Percentiles rank a stretch among this genome's conserved stretches.
phyloP scores from a whole-genome alignment of 2,113 vertebrate species.

The Xiphias gladius region DNA sequence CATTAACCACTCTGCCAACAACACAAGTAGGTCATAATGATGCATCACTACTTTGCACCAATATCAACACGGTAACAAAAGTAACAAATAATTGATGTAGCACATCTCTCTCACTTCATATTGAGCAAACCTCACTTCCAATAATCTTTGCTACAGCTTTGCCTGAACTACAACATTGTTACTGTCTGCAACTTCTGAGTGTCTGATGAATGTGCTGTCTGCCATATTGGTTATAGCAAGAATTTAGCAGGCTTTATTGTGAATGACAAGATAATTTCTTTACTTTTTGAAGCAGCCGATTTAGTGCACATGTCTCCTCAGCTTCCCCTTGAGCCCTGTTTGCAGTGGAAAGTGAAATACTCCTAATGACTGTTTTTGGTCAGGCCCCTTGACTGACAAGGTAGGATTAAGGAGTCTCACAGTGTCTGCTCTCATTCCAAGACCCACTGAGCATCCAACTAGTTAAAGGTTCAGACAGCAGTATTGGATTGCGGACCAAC shows the following conservation, averaged over 20 bases:
- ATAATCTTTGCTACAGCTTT: not conserved
- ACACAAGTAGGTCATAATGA: constrained; percentile 57
- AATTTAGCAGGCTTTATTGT: not conserved
- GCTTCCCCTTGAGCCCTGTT: constrained; percentile 11
- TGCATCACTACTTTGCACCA: constrained; percentile 26
- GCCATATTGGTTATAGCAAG: not conserved
- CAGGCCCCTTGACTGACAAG: constrained; percentile 44
- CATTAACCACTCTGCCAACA: constrained; percentile 50
- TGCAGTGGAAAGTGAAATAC: constrained; percentile 43
- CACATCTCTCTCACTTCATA: constrained; percentile 7
- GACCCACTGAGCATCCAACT: constrained; percentile 10
- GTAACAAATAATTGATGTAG: constrained; percentile 60
- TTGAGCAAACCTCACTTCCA: not conserved
- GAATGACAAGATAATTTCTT: constrained; percentile 20
- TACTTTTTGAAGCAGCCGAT: constrained; percentile 18
- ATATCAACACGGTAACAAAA: constrained; percentile 60
- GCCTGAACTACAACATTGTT: not conserved
- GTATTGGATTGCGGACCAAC: not conserved
- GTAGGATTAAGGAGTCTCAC: constrained; percentile 30
- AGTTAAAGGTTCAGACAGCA: constrained; percentile 45
- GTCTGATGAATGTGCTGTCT: not conserved
- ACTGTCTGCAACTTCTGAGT: not conserved
- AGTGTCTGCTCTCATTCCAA: constrained; percentile 48
- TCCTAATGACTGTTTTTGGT: constrained; percentile 55
- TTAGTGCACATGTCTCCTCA: not conserved